A percentile compares a stretch with the other conserved stretches of the same genome.
phyloP scores from a whole-genome alignment of 2,797 vertebrate species.

The Hipposideros larvatus region DNA sequence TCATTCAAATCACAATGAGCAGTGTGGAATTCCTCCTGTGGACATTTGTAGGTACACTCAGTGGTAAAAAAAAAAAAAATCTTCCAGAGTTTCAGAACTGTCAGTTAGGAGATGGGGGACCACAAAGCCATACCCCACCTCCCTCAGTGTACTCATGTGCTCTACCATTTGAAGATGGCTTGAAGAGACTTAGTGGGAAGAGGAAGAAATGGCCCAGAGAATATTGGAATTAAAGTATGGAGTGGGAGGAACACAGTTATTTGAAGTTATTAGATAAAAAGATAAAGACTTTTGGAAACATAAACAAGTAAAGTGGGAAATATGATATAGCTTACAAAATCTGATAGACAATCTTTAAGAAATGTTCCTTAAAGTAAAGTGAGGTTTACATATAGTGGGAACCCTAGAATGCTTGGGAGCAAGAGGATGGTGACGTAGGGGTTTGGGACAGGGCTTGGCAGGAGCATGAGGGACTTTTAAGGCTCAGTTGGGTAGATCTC shows the following conservation, averaged over 20 bases:
- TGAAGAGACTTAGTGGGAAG: background rate
- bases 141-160: background rate
- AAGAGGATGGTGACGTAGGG: background rate
- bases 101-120: background rate
- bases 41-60: background rate
- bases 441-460: background rate
- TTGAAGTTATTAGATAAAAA: constrained; percentile 8
- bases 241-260: background rate
- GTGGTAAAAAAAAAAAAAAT: background rate
- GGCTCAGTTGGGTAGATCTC: background rate
- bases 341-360: background rate
- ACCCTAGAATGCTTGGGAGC: background rate
- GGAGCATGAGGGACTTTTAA: background rate
- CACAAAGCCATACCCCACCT: background rate
- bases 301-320: background rate
- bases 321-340: background rate
- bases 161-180: background rate
- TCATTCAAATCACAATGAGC: background rate
- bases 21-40: background rate
- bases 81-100: background rate
- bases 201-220: background rate
- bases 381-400: background rate
- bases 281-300: background rate
- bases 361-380: background rate
- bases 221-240: background rate